Evolutionary conservation across 2,888 invertebrate genomes (phyloP), one percentile per base, ranked within the genome.

Genomic region (Abscondita cerata): DNA sequence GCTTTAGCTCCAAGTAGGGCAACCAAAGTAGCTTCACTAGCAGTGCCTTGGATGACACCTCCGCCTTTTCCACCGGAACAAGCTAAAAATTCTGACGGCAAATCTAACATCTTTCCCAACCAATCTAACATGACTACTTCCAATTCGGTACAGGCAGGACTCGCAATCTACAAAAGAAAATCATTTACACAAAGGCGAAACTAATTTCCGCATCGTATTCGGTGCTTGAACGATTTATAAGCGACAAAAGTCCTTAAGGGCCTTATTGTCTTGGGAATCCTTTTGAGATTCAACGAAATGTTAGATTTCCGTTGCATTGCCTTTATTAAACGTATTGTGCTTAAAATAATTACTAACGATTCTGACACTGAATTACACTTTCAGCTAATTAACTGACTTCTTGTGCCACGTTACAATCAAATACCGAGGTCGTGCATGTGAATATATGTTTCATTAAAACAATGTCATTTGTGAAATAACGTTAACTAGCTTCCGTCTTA

Each of bases 91-190:
- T 88, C 87, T 13, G 89, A 83, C 0, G 98, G 97, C 3, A 98
- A 83, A 0, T 91, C 90, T 55, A 98, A 77, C 90, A 96, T 92
- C 82, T 96, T 93, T 41, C 95, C 97, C 68, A 98, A 81, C 98
- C 97, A 98, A 81, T 98, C 95, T 75, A 97, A 81, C 91, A 95
- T 96, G 16, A 95, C 90, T 1, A 96, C 95, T 81, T 97, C 97
- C 59, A 98, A 82, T 79, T 98, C 97, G 0, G 97, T 97, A 77
- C 96, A 97, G 0, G 96, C 96, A 0, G 97, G 97, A 81, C 95
- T 95, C 0, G 96, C 90, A 68, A 94, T 93, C 94, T 94, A 77
- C 41, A 80, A 78, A 59, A 38, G 13, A 31, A 25, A 48, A 25
- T 46, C 46, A 8, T 46, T 48, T 48, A 48, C 44, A 44, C 44